phyloP scores from a whole-genome alignment of 2,888 invertebrate species.

The Sinohyriopsis cumingii region DNA sequence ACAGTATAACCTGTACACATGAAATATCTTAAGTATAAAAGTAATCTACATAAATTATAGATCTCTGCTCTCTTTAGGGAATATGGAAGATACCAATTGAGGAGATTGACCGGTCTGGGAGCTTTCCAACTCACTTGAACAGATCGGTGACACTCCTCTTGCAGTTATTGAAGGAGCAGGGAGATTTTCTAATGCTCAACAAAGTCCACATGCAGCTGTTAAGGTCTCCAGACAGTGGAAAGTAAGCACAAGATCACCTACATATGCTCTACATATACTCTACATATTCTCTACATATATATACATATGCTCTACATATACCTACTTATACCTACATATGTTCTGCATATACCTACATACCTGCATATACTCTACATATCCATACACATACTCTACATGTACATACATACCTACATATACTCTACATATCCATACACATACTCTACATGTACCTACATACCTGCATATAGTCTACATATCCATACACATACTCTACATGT shows the following conservation, averaged over 20 bases:
- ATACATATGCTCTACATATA: too few relatives aligned
- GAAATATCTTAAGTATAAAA: neutral
- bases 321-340: too few relatives aligned
- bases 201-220: slow-evolving; percentile 86
- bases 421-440: too few relatives aligned
- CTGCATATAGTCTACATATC: too few relatives aligned
- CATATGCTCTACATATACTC: too few relatives aligned
- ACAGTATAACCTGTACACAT: neutral
- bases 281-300: too few relatives aligned
- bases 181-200: slow-evolving; percentile 85
- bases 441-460: too few relatives aligned
- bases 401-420: too few relatives aligned
- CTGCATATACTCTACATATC: neutral
- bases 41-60: too few relatives aligned
- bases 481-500: too few relatives aligned
- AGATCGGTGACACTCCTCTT: slow-evolving; percentile 86
- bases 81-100: slow-evolving; percentile 92
- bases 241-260: slow-evolving; percentile 75
- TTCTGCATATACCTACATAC: too few relatives aligned
- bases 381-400: too few relatives aligned
- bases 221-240: slow-evolving; percentile 88
- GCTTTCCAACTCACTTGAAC: slow-evolving; percentile 92
- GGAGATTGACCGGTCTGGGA: slow-evolving; percentile 93
- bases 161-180: slow-evolving; percentile 84
- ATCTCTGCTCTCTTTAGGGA: slow-evolving; percentile 75